Evolutionary conservation across 2,113 vertebrate genomes (phyloP).

Genomic region (Toxotes chatareus): DNA sequence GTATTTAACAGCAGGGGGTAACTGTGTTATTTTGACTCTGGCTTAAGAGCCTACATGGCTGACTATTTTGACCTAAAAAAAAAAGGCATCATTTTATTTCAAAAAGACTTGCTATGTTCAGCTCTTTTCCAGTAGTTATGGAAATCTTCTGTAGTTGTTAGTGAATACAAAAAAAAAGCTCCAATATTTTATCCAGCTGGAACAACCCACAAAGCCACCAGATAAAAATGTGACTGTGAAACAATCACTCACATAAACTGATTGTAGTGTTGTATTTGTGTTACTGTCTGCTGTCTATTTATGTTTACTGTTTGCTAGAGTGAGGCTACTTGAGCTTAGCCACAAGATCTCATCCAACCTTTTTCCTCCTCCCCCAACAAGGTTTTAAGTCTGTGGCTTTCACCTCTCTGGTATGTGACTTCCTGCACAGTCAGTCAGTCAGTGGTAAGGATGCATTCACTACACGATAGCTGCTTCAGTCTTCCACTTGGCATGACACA

Average conservation of each 20-base stretch:
- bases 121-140: too few relatives aligned
- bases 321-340: constrained; percentile 12
- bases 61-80: not conserved
- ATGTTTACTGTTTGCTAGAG: not conserved
- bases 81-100: not conserved
- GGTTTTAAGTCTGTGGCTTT: not conserved
- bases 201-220: constrained; percentile 10
- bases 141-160: not conserved
- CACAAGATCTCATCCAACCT: not conserved
- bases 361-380: not conserved
- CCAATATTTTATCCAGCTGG: not conserved
- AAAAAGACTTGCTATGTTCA: not conserved
- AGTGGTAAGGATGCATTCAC: not conserved
- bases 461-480: not conserved
- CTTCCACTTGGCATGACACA: not conserved
- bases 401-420: not conserved
- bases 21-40: not conserved
- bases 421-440: not conserved
- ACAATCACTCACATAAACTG: not conserved
- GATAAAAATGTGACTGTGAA: not conserved
- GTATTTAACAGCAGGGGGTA: not conserved
- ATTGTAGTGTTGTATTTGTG: not conserved
- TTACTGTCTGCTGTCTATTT: not conserved
- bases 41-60: not conserved
- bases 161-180: not conserved